Percentiles rank a stretch among this genome's conserved stretches.
phyloP scores from a whole-genome alignment of 2,113 vertebrate genomes.

The Erinaceus europaeus region DNA sequence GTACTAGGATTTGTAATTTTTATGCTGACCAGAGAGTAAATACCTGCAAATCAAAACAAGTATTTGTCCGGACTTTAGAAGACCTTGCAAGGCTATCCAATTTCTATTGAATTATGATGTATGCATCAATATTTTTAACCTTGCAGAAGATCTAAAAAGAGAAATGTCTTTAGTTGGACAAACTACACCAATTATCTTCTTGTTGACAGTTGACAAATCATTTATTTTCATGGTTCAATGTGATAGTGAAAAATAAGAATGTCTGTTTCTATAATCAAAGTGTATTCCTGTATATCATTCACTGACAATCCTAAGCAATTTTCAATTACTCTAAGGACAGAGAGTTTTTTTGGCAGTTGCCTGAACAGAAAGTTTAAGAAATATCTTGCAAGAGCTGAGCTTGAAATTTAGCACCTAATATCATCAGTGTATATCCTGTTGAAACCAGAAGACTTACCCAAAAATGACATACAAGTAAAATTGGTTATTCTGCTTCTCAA shows the following conservation, averaged over 20 bases:
- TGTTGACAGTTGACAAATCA: slow-evolving; percentile 62
- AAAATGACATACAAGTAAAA: slow-evolving; percentile 48
- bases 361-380: slow-evolving; percentile 73
- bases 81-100: slow-evolving; percentile 63
- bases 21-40: slow-evolving; percentile 29
- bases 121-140: slow-evolving; percentile 73
- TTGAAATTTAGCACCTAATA: slow-evolving; percentile 58
- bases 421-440: slow-evolving; percentile 66
- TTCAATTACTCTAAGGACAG: slow-evolving; percentile 74
- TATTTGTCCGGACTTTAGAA: slow-evolving; percentile 57
- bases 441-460: slow-evolving; percentile 55
- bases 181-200: slow-evolving; percentile 74
- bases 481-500: slow-evolving; percentile 34
- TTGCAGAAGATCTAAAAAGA: slow-evolving; percentile 62
- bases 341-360: slow-evolving; percentile 71
- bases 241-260: slow-evolving; percentile 69
- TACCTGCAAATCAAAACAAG: slow-evolving; percentile 64
- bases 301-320: slow-evolving; percentile 73
- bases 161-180: slow-evolving; percentile 68
- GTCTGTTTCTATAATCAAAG: slow-evolving; percentile 68
- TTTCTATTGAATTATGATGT: slow-evolving; percentile 70
- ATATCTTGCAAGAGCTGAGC: slow-evolving; percentile 66
- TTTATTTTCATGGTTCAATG: slow-evolving; percentile 60
- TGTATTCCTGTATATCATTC: slow-evolving; percentile 75
- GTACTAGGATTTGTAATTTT: background rate